Conservation (phyloP, 2,113 vertebrate species). For the Grammomys surdaster region DNA sequence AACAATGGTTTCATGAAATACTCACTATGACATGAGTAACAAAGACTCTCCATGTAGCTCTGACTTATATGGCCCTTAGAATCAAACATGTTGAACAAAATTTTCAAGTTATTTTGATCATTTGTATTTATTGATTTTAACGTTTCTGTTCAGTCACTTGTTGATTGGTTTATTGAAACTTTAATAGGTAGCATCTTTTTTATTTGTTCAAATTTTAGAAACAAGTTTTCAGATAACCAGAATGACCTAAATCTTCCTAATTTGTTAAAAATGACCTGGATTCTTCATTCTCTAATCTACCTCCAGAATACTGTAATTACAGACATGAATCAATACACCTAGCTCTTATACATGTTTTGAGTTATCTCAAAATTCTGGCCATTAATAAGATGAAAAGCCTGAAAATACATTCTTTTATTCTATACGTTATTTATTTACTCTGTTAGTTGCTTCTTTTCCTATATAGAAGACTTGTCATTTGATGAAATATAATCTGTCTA, state of each 20-base stretch:
- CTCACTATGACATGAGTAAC: too few species aligned
- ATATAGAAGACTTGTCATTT: background rate
- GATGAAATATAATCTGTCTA: background rate
- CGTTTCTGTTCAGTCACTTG: background rate
- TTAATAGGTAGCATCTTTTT: background rate
- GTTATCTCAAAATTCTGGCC: background rate
- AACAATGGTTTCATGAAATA: background rate
- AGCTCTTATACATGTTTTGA: background rate
- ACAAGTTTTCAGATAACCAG: background rate
- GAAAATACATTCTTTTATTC: background rate
- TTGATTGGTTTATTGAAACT: background rate
- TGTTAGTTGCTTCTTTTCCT: background rate
- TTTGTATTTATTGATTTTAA: background rate
- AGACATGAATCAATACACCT: accelerated
- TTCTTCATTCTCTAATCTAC: background rate
- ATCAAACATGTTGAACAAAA: background rate
- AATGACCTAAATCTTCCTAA: background rate
- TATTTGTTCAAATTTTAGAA: background rate
- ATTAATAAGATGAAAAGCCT: background rate
- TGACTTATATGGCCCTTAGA: background rate
- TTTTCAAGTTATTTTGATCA: background rate
- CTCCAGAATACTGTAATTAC: background rate
- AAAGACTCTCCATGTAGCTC: background rate
- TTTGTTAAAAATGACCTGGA: background rate
- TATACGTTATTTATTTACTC: background rate